Base-by-base conservation (phyloP, 1,140 invertebrate species). In the Littorina saxatilis region DNA sequence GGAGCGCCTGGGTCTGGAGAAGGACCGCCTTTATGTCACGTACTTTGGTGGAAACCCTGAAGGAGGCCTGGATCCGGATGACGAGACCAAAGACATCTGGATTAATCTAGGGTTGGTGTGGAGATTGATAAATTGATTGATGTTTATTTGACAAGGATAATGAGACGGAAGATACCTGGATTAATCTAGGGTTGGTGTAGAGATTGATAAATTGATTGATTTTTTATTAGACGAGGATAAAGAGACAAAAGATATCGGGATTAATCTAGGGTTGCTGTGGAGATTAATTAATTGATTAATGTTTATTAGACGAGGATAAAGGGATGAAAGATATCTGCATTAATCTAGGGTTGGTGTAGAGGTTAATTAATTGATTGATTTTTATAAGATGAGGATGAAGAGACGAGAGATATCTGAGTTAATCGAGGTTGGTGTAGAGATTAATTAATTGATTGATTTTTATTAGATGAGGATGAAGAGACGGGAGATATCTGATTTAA, bases 31-130 rank as follows among this genome's bases (percentile, higher is more conserved):
- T 23, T 99, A 99, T 94, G 98, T 99, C 0, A 99, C 98, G 29
- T 99, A 99, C 92, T 99, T 99, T 94, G 98, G 98, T 70, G 99
- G 99, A 23, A 95, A 98, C 93, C 88, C 95, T 86, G 94, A 95
- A 88, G 93, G 95, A 85, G 96, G 96, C 4, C 93, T 99, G 20
- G 95, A 96, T 85, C 96, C 99, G 43, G 99, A 99, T 94, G 92
- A 96, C 58, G 99, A 99, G 93, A 99, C 98, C 89, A 96, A 96
- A 93, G 89, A 96, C 81, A 95, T 96, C 82, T 97, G 96, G 96
- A 87, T 96, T 32, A 94, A 94, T 79, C 88, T 97, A 52, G 96
- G 96, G 95, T 96, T 92, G 90, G 86, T 87, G 35, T n/a, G n/a
- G n/a, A n/a, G n/a, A n/a, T 5, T 32, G n/a, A 32, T 32, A 35